Conservation (phyloP, 2,797 vertebrate genomes). For the Linurgus olivaceus region DNA sequence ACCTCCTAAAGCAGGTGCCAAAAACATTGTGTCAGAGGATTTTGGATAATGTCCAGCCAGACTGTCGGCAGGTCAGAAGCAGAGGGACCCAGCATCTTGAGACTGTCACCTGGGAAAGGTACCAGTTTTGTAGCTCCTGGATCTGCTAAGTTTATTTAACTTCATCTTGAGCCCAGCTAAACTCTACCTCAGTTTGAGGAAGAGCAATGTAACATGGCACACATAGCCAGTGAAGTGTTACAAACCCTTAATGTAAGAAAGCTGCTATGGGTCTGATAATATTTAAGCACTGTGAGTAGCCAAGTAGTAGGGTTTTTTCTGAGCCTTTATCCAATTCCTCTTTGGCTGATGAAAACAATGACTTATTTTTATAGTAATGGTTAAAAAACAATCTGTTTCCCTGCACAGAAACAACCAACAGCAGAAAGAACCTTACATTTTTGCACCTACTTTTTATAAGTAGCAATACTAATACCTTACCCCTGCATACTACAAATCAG, state of each 20-base stretch:
- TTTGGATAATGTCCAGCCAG: not conserved
- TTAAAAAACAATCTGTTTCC: not conserved
- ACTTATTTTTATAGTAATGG: not conserved
- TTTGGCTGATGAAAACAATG: not conserved
- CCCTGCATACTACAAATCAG: not conserved
- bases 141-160: not conserved
- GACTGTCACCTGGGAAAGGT: not conserved
- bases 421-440: not conserved
- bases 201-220: not conserved
- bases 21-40: not conserved
- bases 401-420: not conserved
- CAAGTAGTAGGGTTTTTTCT: not conserved
- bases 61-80: not conserved
- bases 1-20: not conserved
- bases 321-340: not conserved
- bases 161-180: not conserved
- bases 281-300: not conserved
- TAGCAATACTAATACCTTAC: not conserved
- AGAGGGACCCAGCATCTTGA: not conserved
- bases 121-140: not conserved
- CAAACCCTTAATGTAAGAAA: not conserved
- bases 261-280: not conserved
- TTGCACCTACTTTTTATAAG: not conserved
- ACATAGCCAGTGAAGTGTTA: not conserved
- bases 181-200: not conserved